phyloP scores from a whole-genome alignment of 2,888 invertebrate genomes.

The Odontocerum albicorne region DNA sequence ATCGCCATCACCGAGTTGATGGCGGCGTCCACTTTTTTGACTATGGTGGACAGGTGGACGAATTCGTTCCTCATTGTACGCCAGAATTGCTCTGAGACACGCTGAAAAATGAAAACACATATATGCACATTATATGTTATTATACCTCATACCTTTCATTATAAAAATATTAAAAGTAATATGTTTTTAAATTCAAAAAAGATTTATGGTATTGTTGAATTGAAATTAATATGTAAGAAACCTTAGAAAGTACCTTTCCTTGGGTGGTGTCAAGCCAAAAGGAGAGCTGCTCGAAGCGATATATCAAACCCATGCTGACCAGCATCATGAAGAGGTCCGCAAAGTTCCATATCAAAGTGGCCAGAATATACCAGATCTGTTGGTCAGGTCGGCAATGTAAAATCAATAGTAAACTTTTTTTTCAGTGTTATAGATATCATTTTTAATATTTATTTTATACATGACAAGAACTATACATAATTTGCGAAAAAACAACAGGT shows the following conservation, averaged over 20 bases:
- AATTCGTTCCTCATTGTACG: conserved; percentile 65
- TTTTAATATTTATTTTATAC: too few relatives aligned
- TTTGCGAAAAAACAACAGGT: too few relatives aligned
- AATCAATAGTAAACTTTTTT: neutral
- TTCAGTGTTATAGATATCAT: neutral
- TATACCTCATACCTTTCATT: too few relatives aligned
- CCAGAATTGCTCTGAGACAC: conserved; percentile 63
- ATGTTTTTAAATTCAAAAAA: too few relatives aligned
- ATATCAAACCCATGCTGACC: conserved; percentile 68
- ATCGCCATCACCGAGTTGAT: conserved; percentile 65
- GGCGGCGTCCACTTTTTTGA: conserved; percentile 60
- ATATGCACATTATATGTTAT: neutral
- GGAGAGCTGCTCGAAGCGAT: conserved; percentile 67
- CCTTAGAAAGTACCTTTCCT: conserved; percentile 48
- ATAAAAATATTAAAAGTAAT: neutral
- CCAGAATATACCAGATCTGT: conserved; percentile 57
- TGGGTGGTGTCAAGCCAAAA: conserved; percentile 50
- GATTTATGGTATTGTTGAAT: too few relatives aligned
- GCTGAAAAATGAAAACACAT: conserved; percentile 41
- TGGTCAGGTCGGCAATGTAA: neutral
- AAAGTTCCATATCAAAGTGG: conserved; percentile 73
- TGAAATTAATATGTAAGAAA: too few relatives aligned
- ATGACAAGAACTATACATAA: too few relatives aligned
- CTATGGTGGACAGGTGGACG: conserved; percentile 61
- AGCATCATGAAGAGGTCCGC: conserved; percentile 73